These are phyloP conservation scores for Eonycteris spelaea DNA, from an alignment of 2,113 vertebrate species.

Conservation along the genomic window DNA sequence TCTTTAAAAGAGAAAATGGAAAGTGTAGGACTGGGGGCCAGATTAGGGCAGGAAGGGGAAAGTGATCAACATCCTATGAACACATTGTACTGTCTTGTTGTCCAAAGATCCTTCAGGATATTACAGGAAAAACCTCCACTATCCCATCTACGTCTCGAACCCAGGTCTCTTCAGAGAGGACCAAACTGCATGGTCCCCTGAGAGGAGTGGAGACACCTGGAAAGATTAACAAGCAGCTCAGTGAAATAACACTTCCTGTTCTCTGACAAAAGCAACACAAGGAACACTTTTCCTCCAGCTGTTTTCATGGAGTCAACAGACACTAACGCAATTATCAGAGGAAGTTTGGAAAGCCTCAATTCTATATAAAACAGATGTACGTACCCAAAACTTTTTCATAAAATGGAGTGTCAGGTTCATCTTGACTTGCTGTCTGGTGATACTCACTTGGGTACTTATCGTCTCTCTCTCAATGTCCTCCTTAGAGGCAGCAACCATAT, in stretches of 20 bases:
- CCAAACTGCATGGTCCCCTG: neutral
- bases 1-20: constrained; percentile 13
- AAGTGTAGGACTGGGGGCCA: neutral
- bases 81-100: neutral
- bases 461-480: neutral
- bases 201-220: neutral
- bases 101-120: neutral
- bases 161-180: neutral
- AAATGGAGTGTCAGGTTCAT: neutral
- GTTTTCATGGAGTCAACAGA: constrained; percentile 7
- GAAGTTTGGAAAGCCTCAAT: constrained; percentile 11
- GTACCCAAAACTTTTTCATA: neutral
- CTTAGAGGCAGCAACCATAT: neutral
- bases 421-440: neutral
- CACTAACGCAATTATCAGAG: neutral
- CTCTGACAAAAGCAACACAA: constrained; percentile 26
- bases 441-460: neutral
- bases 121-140: neutral
- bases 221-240: constrained; percentile 8
- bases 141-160: neutral
- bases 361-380: constrained; percentile 4
- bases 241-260: constrained; percentile 14
- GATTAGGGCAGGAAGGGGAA: neutral
- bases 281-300: neutral
- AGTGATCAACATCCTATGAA: neutral